Evolutionary conservation across 2,888 invertebrate genomes (phyloP).

Genomic region (Anoncus sp.): DNA sequence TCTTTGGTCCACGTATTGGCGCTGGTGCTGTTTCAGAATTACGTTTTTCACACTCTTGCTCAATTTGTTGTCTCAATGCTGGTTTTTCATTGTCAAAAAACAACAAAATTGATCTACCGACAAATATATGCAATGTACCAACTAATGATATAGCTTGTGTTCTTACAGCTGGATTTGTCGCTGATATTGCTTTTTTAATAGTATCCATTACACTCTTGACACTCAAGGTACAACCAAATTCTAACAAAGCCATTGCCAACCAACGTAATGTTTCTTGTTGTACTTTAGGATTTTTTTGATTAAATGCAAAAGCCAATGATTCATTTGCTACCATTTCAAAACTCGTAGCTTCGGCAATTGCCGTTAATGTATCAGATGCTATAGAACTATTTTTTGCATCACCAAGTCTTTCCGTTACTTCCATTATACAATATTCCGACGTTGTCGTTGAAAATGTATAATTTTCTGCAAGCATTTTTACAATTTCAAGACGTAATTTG

Average conservation of each 20-base stretch:
- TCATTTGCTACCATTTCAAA: conserved; percentile 90
- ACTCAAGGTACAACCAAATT: conserved; percentile 94
- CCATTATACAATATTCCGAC: conserved; percentile 90
- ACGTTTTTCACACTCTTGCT: conserved; percentile 92
- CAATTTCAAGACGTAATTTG: conserved; percentile 91
- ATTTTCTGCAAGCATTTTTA: conserved; percentile 91
- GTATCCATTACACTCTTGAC: conserved; percentile 90
- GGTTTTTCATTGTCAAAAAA: conserved; percentile 96
- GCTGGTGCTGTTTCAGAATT: conserved; percentile 74
- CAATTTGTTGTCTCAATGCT: conserved; percentile 92
- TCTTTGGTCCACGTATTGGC: conserved; percentile 74
- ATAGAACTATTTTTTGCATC: conserved; percentile 91
- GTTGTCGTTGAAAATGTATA: conserved; percentile 89
- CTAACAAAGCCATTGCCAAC: conserved; percentile 91
- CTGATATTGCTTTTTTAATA: conserved; percentile 92
- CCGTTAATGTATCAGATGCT: conserved; percentile 89
- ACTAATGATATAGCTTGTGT: conserved; percentile 90
- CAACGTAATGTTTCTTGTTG: conserved; percentile 94
- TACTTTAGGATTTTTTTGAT: conserved; percentile 96
- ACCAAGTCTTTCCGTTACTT: conserved; percentile 93
- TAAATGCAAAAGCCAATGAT: conserved; percentile 90
- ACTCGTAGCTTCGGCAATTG: conserved; percentile 91
- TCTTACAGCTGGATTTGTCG: conserved; percentile 94
- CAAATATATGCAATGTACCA: conserved; percentile 92
- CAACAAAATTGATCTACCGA: conserved; percentile 90